Conservation (phyloP, 1,140 invertebrate genomes). For the Sipha flava region DNA sequence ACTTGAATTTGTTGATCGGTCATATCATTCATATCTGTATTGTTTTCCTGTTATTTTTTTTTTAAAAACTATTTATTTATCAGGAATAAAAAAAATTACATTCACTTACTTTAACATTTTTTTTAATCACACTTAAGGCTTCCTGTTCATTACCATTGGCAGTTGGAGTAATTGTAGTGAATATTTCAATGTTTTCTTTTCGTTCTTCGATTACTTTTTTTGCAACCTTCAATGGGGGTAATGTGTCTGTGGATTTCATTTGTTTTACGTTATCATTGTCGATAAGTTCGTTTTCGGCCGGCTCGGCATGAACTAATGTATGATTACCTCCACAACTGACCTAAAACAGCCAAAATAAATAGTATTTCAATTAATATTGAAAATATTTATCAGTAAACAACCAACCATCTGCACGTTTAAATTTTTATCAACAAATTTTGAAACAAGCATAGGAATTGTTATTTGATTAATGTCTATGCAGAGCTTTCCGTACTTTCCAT, state of each 20-base stretch:
- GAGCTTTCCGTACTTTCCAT: slow-evolving; percentile 29
- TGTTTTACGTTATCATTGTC: neutral
- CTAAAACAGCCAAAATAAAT: neutral
- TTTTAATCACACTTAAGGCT: neutral
- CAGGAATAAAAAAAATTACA: neutral
- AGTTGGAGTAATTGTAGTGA: neutral
- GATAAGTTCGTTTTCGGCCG: neutral
- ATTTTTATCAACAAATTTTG: neutral
- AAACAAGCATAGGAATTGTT: neutral
- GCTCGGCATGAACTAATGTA: neutral
- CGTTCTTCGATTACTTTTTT: slow-evolving; percentile 1
- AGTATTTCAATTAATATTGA: neutral
- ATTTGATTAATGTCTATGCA: neutral
- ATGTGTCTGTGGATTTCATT: neutral
- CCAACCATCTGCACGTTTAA: slow-evolving; percentile 6
- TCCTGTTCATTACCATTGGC: neutral
- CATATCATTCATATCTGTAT: neutral
- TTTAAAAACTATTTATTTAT: too few species aligned
- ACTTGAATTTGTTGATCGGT: neutral
- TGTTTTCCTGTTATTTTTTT: neutral
- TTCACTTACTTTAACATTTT: neutral
- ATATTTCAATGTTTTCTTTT: neutral
- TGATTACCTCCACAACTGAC: slow-evolving; percentile 17
- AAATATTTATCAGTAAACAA: neutral
- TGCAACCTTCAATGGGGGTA: neutral